These are phyloP conservation scores for Psilanteris sp. DNA, from an alignment of 1,140 invertebrate genomes.

Conservation along the genomic window DNA sequence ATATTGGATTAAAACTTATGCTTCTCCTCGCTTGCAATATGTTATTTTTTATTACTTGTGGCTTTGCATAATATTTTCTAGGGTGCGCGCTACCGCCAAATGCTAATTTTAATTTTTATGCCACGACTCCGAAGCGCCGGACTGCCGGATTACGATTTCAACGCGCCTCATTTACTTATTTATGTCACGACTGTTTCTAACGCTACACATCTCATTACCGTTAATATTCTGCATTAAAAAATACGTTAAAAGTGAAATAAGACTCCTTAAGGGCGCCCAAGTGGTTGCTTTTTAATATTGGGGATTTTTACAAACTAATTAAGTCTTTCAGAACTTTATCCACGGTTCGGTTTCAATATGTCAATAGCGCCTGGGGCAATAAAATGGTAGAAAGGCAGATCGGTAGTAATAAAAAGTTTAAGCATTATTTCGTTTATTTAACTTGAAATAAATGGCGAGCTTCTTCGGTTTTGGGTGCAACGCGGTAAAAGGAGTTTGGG, in stretches of 20 bases:
- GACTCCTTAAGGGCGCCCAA: conserved; percentile 29
- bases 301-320: conserved; percentile 45
- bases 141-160: conserved; percentile 74
- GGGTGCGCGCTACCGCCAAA: conserved; percentile 66
- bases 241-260: conserved; percentile 42
- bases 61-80: conserved; percentile 80
- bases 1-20: conserved; percentile 81
- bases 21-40: conserved; percentile 78
- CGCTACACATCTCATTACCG: conserved; percentile 61
- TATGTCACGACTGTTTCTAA: conserved; percentile 60
- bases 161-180: conserved; percentile 74
- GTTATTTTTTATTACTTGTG: conserved; percentile 81
- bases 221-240: conserved; percentile 58
- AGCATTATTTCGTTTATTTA: too few relatives aligned
- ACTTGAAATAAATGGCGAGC: too few relatives aligned
- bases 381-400: background rate
- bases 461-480: too few relatives aligned
- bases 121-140: conserved; percentile 52
- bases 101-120: conserved; percentile 80
- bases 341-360: conserved; percentile 6
- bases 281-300: conserved; percentile 37
- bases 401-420: background rate
- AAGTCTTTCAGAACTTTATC: conserved; percentile 39
- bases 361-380: conserved; percentile 8
- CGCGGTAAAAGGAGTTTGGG: too few relatives aligned